Conservation (phyloP, 64 coral and sea anemone species). For the Hydrozoanthus tunicans region DNA sequence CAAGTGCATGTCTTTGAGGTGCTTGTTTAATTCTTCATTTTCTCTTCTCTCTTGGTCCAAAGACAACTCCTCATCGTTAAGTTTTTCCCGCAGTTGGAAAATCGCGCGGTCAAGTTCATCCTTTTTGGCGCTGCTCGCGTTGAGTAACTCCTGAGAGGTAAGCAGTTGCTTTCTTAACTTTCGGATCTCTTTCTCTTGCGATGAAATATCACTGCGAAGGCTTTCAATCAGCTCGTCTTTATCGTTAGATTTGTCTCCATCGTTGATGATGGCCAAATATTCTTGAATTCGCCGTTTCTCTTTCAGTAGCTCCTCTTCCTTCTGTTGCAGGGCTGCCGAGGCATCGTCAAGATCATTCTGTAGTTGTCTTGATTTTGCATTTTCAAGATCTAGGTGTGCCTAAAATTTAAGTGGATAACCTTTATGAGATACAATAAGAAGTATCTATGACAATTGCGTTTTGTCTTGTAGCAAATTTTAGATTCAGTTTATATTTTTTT, state of each 20-base stretch:
- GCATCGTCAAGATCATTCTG: slow-evolving; percentile 64
- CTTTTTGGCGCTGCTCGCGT: slow-evolving; percentile 49
- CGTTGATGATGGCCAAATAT: slow-evolving; percentile 65
- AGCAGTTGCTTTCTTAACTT: slow-evolving; percentile 44
- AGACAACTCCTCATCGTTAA: slow-evolving; percentile 39
- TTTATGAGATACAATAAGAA: too few relatives aligned
- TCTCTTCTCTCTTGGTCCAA: slow-evolving; percentile 66
- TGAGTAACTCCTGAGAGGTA: slow-evolving; percentile 44
- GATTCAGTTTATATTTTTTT: too few relatives aligned
- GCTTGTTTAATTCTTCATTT: slow-evolving; percentile 54
- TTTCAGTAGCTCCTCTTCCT: slow-evolving; percentile 73
- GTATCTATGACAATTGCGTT: too few relatives aligned
- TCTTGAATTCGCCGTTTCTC: slow-evolving; percentile 77
- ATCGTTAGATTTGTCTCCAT: slow-evolving; percentile 72
- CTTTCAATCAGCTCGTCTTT: slow-evolving; percentile 52
- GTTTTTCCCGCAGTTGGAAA: slow-evolving; percentile 45
- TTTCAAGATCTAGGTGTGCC: slow-evolving; percentile 51
- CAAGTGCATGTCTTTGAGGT: slow-evolving; percentile 50
- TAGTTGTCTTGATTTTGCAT: slow-evolving; percentile 56
- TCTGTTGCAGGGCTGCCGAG: slow-evolving; percentile 58
- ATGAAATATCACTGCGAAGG: slow-evolving; percentile 24
- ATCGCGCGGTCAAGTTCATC: slow-evolving; percentile 50
- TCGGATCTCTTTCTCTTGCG: slow-evolving; percentile 54
- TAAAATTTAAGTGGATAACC: background rate
- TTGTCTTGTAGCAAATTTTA: too few relatives aligned